Evolutionary conservation across 1,140 invertebrate genomes (phyloP), one percentile per base, ranked within the genome.

Genomic region (Marisa cornuarietis): DNA sequence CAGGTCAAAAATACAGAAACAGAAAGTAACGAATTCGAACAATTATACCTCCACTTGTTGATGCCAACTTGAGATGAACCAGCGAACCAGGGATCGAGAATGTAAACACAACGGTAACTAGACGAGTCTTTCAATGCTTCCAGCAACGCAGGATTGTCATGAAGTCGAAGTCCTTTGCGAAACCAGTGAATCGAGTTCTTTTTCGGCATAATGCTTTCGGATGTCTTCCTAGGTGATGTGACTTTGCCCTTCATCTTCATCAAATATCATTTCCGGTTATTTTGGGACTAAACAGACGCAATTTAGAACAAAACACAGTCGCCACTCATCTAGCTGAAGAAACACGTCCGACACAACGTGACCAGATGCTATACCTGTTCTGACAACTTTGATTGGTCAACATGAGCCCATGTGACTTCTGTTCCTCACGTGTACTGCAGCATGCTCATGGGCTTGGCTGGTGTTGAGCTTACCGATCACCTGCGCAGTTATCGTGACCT

Each of bases 81-180:
- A 16, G 96, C 96, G 91, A 97, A 97, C 96, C 96, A 97, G 0
- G 96, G 96, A 89, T 97, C 96, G 13, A 97, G 92, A 68, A 97
- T 95, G 88, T 96, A 97, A 75, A 97, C 94, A 88, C 96, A 97
- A 68, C 96, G 92, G 85, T 95, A 96, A 5, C 96, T 96, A 16
- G 92, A 91, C 2, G 95, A 94, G 31, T 93, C 93, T 66, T 91
- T 90, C 10, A 90, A 22, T 14, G 88, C 95, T 84, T 95, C 94
- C 63, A 92, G 90, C n/a, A 97, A 87, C 20, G 95, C 94, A 3
- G 96, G 96, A 89, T 98, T 97, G 87, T 98, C 96, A 87, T 97
- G 96, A 6, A 98, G 90, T n/a, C 96, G 93, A 6, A 97, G 91
- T 31, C 96, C 96, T 91, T 96, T 96, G 20, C 96, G 93, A 90